Evolutionary conservation across 2,113 vertebrate genomes (phyloP).

Genomic region (Delphinapterus leucas): DNA sequence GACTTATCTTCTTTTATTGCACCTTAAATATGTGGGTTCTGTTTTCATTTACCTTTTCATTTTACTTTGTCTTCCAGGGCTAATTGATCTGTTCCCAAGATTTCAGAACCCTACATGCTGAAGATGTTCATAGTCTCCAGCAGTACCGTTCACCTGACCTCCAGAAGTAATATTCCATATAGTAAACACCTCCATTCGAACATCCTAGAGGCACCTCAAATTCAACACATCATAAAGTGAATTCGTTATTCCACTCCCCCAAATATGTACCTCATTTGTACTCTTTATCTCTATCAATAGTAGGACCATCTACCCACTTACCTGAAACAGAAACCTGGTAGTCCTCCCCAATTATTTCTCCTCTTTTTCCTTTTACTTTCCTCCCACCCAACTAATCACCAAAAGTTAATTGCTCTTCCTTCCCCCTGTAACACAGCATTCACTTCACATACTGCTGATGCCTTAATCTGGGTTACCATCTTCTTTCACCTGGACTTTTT

Average conservation of each 20-base stretch:
- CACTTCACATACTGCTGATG: neutral
- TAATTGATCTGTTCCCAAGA: neutral
- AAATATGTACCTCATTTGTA: neutral
- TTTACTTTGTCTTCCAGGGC: neutral
- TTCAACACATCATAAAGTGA: neutral
- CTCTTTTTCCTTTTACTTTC: neutral
- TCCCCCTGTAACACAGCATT: neutral
- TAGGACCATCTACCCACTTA: neutral
- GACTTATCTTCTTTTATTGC: neutral
- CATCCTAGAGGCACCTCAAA: neutral
- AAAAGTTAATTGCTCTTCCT: neutral
- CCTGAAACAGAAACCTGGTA: neutral
- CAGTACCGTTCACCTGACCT: neutral
- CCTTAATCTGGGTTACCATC: neutral
- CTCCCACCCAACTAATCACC: neutral
- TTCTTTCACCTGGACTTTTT: neutral
- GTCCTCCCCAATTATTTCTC: neutral
- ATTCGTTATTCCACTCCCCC: neutral
- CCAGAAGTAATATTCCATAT: neutral
- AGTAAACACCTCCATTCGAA: neutral
- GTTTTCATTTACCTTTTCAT: neutral
- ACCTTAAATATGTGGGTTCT: neutral
- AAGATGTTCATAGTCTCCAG: neutral
- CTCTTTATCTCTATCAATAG: neutral
- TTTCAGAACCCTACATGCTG: neutral